Conservation (phyloP, 1,140 invertebrate genomes). For the Armadillidium nasatum region DNA sequence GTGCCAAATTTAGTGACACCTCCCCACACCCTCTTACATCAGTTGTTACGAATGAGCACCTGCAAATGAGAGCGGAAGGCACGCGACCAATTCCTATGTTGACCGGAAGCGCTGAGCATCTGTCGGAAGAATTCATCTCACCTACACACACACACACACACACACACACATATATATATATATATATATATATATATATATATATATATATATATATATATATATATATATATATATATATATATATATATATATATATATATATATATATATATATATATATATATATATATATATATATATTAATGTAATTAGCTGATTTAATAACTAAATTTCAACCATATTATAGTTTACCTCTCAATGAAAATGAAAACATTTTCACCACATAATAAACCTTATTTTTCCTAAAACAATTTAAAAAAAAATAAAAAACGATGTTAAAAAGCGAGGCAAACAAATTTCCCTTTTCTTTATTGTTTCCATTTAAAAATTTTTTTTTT, state of each 20-base stretch:
- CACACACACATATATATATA: neutral
- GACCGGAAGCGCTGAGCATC: neutral
- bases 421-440: too few relatives aligned
- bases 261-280: constrained; percentile 6
- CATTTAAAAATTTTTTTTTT: too few relatives aligned
- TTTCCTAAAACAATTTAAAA: too few relatives aligned
- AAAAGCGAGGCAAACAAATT: too few relatives aligned
- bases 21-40: neutral
- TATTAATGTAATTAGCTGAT: too few relatives aligned
- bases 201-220: constrained; percentile 6
- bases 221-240: neutral
- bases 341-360: too few relatives aligned
- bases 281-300: constrained; percentile 6
- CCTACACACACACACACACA: neutral
- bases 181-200: constrained; percentile 2
- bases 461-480: too few relatives aligned
- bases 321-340: too few relatives aligned
- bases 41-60: neutral
- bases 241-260: constrained; percentile 6
- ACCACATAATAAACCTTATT: too few relatives aligned
- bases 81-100: neutral
- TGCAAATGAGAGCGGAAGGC: neutral
- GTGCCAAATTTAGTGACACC: neutral
- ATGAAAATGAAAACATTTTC: too few relatives aligned
- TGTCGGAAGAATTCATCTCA: constrained; percentile 1